Evolutionary conservation across 2,888 invertebrate species (phyloP).

Genomic region (Eueremaeus valkanovi): DNA sequence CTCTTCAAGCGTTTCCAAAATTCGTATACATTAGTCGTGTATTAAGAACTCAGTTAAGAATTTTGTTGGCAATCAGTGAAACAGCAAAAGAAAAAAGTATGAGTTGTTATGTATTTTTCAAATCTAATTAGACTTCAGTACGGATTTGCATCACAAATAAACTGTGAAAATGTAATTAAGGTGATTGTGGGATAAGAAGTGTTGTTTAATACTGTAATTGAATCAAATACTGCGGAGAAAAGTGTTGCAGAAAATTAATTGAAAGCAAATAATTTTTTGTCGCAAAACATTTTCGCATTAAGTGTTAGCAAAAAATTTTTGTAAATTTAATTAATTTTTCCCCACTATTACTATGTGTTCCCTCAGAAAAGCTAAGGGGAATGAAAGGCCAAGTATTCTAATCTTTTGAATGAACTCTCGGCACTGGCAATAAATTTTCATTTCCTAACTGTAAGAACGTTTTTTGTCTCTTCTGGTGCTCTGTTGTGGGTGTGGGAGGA

Average conservation of each 20-base stretch:
- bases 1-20: not conserved
- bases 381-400: too few species aligned
- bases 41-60: not conserved
- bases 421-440: conserved; percentile 25
- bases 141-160: conserved; percentile 13
- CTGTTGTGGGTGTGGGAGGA: conserved; percentile 6
- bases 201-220: too few species aligned
- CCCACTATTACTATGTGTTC: too few species aligned
- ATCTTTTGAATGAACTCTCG: too few species aligned
- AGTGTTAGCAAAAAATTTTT: too few species aligned
- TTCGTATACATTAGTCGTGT: not conserved
- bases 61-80: not conserved
- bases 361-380: too few species aligned
- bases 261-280: too few species aligned
- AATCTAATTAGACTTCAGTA: not conserved
- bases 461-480: not conserved
- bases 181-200: not conserved
- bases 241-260: too few species aligned
- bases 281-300: too few species aligned
- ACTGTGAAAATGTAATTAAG: not conserved
- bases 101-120: not conserved
- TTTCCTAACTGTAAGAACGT: not conserved
- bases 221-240: too few species aligned
- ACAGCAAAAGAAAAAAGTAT: not conserved
- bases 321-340: too few species aligned